Evolutionary conservation across 2,113 vertebrate genomes (phyloP), one percentile per base, ranked within the genome.

Genomic region (Vimba vimba): DNA sequence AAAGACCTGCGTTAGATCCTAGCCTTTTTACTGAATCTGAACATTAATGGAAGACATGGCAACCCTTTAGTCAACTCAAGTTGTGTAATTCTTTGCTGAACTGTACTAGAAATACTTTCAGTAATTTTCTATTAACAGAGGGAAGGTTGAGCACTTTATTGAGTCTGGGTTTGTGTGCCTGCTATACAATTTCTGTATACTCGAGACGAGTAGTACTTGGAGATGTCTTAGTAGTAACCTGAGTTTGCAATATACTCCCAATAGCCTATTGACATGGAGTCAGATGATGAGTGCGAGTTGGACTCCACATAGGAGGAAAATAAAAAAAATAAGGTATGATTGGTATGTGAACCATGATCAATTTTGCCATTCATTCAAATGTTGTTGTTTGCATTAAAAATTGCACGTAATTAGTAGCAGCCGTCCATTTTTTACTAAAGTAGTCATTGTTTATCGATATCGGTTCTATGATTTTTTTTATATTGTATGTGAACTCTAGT

Each of bases 251-350:
- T 36, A 64, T 27, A 64, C 7, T 10, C 36, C 21, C 21, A n/a
- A 39, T 9, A n/a, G 9, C 2, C 2, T 64, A n/a, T 68, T 71
- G 30, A 45, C 39, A 84, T 73, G 59, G 75, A 78, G 36, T 78
- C 8, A 50, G 68, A 86, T 55, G 9, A 50, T 21, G 83, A 76
- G 4, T 62, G 7, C 4, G 0, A 76, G 0, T 94, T 85, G 57
- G 93, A 94, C 82, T 94, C 93, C 4, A 94, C 92, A 2, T 93
- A 93, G 93, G 93, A 94, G 6, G 62, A 71, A 50, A 50, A 27
- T 15, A 75, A 76, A 50, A 50, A 6, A 13, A 45, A 76, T 11
- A 76, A 45, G 73, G 73, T 75, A 50, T 9, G 33, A 4, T 23
- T 71, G 33, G 52, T 39, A 13, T 47, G 45, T 47, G 45, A 47